A percentile compares a stretch with the other conserved stretches of the same genome.
phyloP scores from a whole-genome alignment of 2,113 vertebrate genomes.

The Pituophis catenifer region DNA sequence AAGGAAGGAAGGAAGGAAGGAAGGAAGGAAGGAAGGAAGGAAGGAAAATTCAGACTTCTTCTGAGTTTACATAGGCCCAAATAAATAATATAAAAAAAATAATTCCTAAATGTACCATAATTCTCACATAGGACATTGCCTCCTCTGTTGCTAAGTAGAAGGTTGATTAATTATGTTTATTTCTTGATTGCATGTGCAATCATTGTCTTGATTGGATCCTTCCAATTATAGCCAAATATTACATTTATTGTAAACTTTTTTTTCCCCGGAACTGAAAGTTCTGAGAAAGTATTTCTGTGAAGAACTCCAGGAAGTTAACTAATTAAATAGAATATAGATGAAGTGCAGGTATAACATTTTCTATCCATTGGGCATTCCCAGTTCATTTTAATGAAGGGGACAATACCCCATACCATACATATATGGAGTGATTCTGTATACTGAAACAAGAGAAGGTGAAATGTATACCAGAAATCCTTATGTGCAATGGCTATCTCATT shows the following conservation, averaged over 20 bases:
- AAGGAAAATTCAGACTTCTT: neutral
- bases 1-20: too few relatives aligned
- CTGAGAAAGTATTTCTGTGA: neutral
- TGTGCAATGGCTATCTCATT: neutral
- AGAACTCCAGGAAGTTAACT: slow-evolving; percentile 26
- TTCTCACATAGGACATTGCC: slow-evolving; percentile 51
- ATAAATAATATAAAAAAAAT: neutral
- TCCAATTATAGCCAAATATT: slow-evolving; percentile 6
- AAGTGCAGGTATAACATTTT: slow-evolving; percentile 1
- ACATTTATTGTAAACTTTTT: neutral
- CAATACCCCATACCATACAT: neutral
- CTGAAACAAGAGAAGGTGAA: neutral
- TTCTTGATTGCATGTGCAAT: slow-evolving; percentile 16
- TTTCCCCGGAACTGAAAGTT: neutral
- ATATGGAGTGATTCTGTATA: neutral
- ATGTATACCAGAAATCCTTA: neutral
- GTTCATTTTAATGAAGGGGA: neutral
- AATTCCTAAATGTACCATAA: slow-evolving; percentile 9
- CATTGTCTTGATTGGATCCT: slow-evolving; percentile 36
- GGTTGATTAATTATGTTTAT: slow-evolving; percentile 45
- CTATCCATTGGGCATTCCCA: slow-evolving; percentile 3
- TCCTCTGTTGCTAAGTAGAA: slow-evolving; percentile 41
- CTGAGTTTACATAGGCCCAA: neutral
- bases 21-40: too few relatives aligned
- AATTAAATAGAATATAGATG: slow-evolving; percentile 24